Conservation (phyloP, 2,113 vertebrate species). For the Gymnarchus niloticus region DNA sequence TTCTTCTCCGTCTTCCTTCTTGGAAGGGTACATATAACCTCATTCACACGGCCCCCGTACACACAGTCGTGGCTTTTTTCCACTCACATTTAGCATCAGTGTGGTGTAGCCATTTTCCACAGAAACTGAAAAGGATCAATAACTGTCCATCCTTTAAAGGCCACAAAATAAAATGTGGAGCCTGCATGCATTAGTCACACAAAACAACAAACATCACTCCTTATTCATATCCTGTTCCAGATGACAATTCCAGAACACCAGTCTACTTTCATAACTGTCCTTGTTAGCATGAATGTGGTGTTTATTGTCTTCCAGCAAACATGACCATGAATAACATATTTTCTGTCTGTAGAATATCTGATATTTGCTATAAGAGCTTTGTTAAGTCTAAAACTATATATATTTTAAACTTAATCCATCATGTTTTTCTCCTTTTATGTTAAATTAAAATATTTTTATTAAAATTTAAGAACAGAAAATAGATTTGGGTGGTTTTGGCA, state of each 20-base stretch:
- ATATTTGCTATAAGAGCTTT: neutral
- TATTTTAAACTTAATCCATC: too few relatives aligned
- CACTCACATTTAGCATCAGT: neutral
- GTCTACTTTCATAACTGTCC: neutral
- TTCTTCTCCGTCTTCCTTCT: neutral
- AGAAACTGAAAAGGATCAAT: neutral
- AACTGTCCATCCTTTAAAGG: conserved; percentile 1
- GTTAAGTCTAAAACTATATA: too few relatives aligned
- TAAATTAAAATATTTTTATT: too few relatives aligned
- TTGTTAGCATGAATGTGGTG: neutral
- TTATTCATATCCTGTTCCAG: neutral
- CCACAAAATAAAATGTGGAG: neutral
- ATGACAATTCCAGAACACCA: neutral
- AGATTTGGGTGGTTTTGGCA: too few relatives aligned
- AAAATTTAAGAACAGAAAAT: too few relatives aligned
- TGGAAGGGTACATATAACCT: conserved; percentile 23
- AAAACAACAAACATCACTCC: neutral
- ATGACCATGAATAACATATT: neutral
- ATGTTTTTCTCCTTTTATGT: too few relatives aligned
- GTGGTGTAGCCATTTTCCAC: neutral
- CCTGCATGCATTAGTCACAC: neutral
- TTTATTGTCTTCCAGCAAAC: neutral
- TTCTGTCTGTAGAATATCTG: neutral
- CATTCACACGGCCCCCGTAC: conserved; percentile 20
- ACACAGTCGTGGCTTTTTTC: conserved; percentile 24